These are phyloP conservation scores for Polietes domitor DNA, from an alignment of 2,888 invertebrate species.

Conservation along the genomic window DNA sequence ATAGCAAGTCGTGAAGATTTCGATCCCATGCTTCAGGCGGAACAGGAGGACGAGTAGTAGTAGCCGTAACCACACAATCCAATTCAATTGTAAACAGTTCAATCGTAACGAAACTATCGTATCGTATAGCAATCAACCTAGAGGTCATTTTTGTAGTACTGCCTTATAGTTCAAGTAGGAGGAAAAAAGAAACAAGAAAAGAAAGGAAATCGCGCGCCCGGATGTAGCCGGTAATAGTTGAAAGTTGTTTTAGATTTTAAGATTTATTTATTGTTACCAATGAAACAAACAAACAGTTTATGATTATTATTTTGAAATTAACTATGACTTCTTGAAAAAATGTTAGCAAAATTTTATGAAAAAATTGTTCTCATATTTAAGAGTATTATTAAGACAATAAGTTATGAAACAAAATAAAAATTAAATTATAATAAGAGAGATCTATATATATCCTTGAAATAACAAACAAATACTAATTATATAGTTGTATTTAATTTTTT, in stretches of 20 bases:
- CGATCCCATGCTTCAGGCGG: conserved; percentile 33
- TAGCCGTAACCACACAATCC: not conserved
- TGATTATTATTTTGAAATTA: conserved; percentile 33
- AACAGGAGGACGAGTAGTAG: conserved; percentile 15
- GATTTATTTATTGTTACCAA: conserved; percentile 51
- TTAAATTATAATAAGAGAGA: conserved; percentile 2
- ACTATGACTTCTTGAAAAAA: conserved; percentile 41
- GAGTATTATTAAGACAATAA: conserved; percentile 51
- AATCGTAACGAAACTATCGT: not conserved
- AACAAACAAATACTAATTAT: conserved; percentile 4
- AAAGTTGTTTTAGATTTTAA: conserved; percentile 47
- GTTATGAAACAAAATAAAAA: conserved; percentile 22
- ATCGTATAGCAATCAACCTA: not conserved
- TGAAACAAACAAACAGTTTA: conserved; percentile 21
- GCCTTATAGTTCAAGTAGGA: conserved; percentile 34
- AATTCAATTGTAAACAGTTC: not conserved
- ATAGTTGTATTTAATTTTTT: conserved; percentile 15
- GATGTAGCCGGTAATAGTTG: not conserved
- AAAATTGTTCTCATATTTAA: conserved; percentile 64
- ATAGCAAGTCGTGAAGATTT: conserved; percentile 66
- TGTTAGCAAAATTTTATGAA: conserved; percentile 60
- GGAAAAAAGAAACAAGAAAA: not conserved
- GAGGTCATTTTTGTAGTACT: conserved; percentile 6
- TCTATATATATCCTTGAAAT: not conserved
- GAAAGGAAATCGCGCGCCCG: not conserved